Evolutionary conservation across 2,113 vertebrate genomes (phyloP), one percentile per base, ranked within the genome.

Genomic region (Petroica traversi): DNA sequence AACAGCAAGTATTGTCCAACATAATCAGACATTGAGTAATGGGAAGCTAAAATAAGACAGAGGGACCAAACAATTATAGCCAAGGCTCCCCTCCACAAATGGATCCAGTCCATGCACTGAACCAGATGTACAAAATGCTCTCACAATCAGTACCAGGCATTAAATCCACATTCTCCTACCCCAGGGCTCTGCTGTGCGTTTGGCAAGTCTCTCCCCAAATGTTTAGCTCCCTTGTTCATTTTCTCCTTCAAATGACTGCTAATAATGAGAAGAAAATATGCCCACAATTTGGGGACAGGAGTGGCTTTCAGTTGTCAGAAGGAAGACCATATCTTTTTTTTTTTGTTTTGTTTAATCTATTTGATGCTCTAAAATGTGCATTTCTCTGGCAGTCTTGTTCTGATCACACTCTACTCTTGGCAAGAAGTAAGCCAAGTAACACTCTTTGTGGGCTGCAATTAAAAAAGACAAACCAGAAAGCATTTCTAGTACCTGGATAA

Each of bases 1-100:
- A 85, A 91, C 7, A 14, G 31, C 59, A 85, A 90, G 87, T 41
- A 77, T 77, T 84, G 55, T 92, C 93, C 88, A 92, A 80, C 85
- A 94, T 92, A 96, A 96, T 94, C 95, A 97, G 95, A 97, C 95
- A 86, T 67, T 96, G 93, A 96, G 90, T 96, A 96, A 97, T 93
- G 55, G 45, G 76, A 88, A 80, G 33, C 79, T 93, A 93, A 96
- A 96, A 90, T 71, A 91, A 93, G 82, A 85, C 63, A 90, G 48
- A 92, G 80, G 59, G 72, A 83, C 25, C 55, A 66, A 85, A 28
- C 12, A 82, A 22, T 22, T 77, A 93, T 12, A 86, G 73, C 68
- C 72, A 93, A 88, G 24, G 24, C 61, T 63, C 34, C 49, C 20
- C 64, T 81, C 45, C 52, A 57, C 63, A 71, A 72, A 67, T 15